Percentiles rank a stretch among this genome's conserved stretches.
phyloP scores from a whole-genome alignment of 2,113 vertebrate genomes.

The Myotis lucifugus region DNA sequence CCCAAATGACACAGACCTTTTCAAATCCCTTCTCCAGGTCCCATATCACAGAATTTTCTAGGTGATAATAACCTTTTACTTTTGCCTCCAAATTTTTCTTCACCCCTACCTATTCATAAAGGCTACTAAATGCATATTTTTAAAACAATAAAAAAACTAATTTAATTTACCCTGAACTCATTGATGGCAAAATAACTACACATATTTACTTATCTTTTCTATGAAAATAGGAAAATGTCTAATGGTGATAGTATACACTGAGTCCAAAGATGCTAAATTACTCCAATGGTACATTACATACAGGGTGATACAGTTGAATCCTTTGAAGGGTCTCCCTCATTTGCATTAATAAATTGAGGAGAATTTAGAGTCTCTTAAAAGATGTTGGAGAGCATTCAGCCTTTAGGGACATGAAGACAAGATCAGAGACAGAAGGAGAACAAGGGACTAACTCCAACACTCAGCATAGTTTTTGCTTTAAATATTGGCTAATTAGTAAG shows the following conservation, averaged over 20 bases:
- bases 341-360: not conserved
- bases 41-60: not conserved
- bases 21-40: not conserved
- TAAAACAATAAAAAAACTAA: not conserved
- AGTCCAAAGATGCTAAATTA: not conserved
- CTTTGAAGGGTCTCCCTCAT: not conserved
- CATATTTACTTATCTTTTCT: not conserved
- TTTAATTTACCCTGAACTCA: not conserved
- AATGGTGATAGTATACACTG: accelerated
- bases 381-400: not conserved
- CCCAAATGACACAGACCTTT: not conserved
- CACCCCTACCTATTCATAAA: not conserved
- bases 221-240: not conserved
- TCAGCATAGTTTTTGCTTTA: not conserved
- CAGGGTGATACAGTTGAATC: accelerated
- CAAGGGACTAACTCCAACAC: accelerated
- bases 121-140: not conserved
- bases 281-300: accelerated
- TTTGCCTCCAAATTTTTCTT: not conserved
- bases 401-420: not conserved
- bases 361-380: not conserved
- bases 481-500: too few species aligned
- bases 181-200: not conserved
- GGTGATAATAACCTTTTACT: not conserved
- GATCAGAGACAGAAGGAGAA: not conserved